Evolutionary conservation across 1,140 invertebrate species (phyloP), one percentile per base, ranked within the genome.

Genomic region (Drosophila seguyi): DNA sequence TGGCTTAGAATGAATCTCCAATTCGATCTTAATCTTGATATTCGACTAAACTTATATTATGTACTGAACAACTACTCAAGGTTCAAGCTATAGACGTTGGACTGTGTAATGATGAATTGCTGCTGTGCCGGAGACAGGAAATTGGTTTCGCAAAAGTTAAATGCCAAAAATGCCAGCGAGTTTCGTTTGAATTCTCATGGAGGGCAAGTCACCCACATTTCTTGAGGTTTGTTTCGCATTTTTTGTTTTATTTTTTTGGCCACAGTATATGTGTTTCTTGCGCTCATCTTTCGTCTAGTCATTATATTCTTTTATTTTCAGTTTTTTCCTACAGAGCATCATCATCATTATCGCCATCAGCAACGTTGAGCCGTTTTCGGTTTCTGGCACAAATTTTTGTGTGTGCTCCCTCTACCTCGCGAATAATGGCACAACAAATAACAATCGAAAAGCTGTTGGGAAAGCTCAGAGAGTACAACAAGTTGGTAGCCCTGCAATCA

Each of bases 121-220:
- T 61, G 18, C 44, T 57, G 18, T 31, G 50, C 39, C 16, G 22
- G 44, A 61, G 50, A 69, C 84, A 88, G 84, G 84, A 87, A 87
- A 87, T 87, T 87, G 75, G 85, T 83, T 87, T 84, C 58, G 79
- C 85, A 88, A 71, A 77, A 69, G 50, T 29, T 59, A 77, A 77
- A 88, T 75, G 69, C 59, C 66, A 88, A 83, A 76, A 87, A 83
- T 78, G 72, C 79, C 74, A 87, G 47, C 25, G 31, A 68, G 74
- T 77, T 77, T 77, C 74, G 63, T 77, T 77, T 77, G 56, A 77
- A 38, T 88, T 88, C 44, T 81, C 82, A 82, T 81, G 76, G 83
- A 59, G 82, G 83, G 68, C 75, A 87, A 87, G 79, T 86, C 83
- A 88, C 84, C 84, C 84, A 79, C 75, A 87, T 82, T 76, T 67